Conservation (phyloP, 2,888 invertebrate genomes). For the Charanyca ferruginea region DNA sequence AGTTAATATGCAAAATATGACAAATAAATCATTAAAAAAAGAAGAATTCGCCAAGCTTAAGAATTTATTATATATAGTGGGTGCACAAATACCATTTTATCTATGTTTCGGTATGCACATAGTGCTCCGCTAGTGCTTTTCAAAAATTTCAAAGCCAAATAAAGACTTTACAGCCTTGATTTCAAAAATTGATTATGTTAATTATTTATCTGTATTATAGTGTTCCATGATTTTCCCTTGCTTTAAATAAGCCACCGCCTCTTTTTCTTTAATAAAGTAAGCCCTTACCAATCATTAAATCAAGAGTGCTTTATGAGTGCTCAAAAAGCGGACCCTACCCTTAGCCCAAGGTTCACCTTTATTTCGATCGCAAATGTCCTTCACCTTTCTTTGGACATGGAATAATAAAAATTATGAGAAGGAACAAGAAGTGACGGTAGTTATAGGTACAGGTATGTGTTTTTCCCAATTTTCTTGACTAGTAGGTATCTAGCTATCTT, state of each 20-base stretch:
- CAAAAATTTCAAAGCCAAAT: conserved; percentile 5
- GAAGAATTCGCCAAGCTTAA: no score
- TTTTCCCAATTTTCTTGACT: conserved; percentile 1
- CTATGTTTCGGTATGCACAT: no score
- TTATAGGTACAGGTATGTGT: conserved; percentile 3
- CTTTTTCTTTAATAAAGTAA: conserved; percentile 14
- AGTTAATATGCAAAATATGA: no score
- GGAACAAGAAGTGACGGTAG: conserved; percentile 12
- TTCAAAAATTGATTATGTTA: not conserved
- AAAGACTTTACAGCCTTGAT: no score
- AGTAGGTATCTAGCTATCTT: not conserved
- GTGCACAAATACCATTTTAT: no score
- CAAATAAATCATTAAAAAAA: no score
- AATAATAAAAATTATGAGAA: conserved; percentile 31
- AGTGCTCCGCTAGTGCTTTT: not conserved
- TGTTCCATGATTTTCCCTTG: not conserved
- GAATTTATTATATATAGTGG: no score
- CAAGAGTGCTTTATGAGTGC: conserved; percentile 35
- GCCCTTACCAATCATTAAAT: conserved; percentile 39
- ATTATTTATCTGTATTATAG: not conserved
- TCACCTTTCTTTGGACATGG: conserved; percentile 26
- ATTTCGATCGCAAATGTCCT: conserved; percentile 43
- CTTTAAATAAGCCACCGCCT: not conserved
- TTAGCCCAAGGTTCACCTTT: conserved; percentile 39
- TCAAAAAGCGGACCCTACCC: conserved; percentile 38